These are phyloP conservation scores for Eustalomyia histrio DNA, from an alignment of 2,888 invertebrate species.

Conservation along the genomic window DNA sequence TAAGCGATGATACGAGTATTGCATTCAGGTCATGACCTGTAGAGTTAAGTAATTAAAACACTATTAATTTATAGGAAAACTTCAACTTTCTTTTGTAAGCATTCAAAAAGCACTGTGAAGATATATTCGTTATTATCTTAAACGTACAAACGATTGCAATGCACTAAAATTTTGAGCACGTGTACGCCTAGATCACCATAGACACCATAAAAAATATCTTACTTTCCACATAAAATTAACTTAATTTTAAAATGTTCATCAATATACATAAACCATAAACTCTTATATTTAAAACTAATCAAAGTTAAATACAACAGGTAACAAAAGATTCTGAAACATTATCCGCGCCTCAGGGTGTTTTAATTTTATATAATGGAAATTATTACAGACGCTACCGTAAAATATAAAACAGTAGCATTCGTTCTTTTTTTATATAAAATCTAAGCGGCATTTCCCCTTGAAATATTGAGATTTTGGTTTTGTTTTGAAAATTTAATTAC, in stretches of 20 bases:
- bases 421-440: slow-evolving; percentile 3
- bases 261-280: background rate
- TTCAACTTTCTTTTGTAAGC: background rate
- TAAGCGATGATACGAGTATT: no score
- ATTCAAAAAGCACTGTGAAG: background rate
- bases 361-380: slow-evolving; percentile 29
- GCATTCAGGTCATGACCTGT: background rate
- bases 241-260: background rate
- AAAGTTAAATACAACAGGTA: slow-evolving; percentile 18
- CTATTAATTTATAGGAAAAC: background rate
- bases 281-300: background rate
- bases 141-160: background rate
- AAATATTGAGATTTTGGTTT: slow-evolving; percentile 40
- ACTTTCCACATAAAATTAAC: slow-evolving; percentile 1
- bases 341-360: slow-evolving; percentile 53
- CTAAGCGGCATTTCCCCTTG: slow-evolving; percentile 44
- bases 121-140: background rate
- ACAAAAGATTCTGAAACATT: slow-evolving; percentile 33
- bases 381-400: slow-evolving; percentile 55
- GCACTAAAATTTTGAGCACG: slow-evolving; percentile 19
- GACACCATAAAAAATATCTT: slow-evolving; percentile 8
- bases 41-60: background rate
- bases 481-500: slow-evolving; percentile 60
- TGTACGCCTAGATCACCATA: background rate
- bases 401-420: slow-evolving; percentile 53